These are phyloP conservation scores for Blastobasis adustella DNA, from an alignment of 2,888 invertebrate genomes.

Conservation along the genomic window DNA sequence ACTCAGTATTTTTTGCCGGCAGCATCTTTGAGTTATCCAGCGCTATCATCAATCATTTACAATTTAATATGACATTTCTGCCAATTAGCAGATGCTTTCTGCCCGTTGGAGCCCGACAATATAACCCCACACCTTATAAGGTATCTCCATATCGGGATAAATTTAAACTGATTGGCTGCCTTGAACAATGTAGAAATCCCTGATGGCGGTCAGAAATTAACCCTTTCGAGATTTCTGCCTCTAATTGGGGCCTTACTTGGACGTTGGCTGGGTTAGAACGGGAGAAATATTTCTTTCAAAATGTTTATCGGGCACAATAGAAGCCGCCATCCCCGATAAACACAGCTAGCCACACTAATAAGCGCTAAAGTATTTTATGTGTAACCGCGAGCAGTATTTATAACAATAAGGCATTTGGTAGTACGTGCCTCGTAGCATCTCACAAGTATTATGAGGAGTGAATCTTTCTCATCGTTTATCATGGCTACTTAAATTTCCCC, in stretches of 20 bases:
- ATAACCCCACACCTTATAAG: constrained; percentile 39
- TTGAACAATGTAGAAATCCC: constrained; percentile 53
- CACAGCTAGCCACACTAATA: too few species aligned
- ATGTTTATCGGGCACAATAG: too few species aligned
- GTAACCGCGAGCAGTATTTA: too few species aligned
- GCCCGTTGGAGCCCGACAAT: constrained; percentile 37
- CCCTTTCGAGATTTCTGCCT: constrained; percentile 32
- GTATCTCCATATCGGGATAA: constrained; percentile 50
- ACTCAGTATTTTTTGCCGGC: too few species aligned
- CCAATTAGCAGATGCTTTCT: constrained; percentile 58
- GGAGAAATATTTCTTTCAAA: too few species aligned
- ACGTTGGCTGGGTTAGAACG: constrained; percentile 19
- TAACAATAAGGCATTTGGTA: too few species aligned
- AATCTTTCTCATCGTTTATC: constrained; percentile 4
- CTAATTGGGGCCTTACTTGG: constrained; percentile 65
- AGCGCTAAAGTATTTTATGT: too few species aligned
- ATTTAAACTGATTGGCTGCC: constrained; percentile 64
- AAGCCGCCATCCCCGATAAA: too few species aligned
- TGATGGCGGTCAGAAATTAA: constrained; percentile 40
- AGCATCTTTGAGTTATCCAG: too few species aligned
- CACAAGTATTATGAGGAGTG: too few species aligned
- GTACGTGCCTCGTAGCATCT: too few species aligned
- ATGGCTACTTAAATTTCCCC: constrained; percentile 1
- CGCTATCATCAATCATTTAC: constrained; percentile 38
- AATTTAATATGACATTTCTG: constrained; percentile 49